These are phyloP conservation scores for Formicarius rufipectus DNA, from an alignment of 2,113 vertebrate species.

Conservation along the genomic window DNA sequence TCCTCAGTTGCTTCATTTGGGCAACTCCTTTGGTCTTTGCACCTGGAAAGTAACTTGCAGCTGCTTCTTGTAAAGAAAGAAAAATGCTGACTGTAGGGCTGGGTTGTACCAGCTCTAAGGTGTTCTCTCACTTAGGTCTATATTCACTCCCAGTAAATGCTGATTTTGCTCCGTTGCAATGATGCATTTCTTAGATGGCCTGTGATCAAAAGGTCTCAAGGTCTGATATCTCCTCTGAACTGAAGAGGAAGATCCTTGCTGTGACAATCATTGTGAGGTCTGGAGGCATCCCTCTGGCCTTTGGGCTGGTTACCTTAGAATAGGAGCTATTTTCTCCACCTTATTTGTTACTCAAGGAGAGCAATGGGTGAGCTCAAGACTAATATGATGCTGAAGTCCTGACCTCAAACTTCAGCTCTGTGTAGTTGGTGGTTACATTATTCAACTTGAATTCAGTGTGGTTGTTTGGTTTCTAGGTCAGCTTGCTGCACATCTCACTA, in stretches of 20 bases:
- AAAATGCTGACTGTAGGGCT: background rate
- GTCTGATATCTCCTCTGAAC: background rate
- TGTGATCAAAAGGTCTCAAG: background rate
- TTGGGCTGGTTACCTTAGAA: background rate
- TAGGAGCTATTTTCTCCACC: background rate
- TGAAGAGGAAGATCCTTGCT: background rate
- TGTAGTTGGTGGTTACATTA: background rate
- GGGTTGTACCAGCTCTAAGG: background rate
- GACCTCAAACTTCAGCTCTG: background rate
- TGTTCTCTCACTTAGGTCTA: background rate
- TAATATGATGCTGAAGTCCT: fast-evolving
- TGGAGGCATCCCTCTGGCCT: background rate
- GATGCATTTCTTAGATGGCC: background rate
- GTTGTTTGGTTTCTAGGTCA: background rate
- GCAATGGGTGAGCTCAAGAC: background rate
- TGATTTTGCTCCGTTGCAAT: background rate
- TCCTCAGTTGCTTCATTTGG: background rate
- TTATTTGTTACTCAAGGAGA: background rate
- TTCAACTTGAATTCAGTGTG: background rate
- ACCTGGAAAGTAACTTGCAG: background rate
- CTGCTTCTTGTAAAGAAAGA: background rate
- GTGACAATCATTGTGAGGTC: background rate
- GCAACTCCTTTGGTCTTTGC: background rate
- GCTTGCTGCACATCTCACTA: background rate
- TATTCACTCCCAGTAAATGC: background rate